Evolutionary conservation across 1,140 invertebrate species (phyloP), one percentile per base, ranked within the genome.

Genomic region (Formica selysi): DNA sequence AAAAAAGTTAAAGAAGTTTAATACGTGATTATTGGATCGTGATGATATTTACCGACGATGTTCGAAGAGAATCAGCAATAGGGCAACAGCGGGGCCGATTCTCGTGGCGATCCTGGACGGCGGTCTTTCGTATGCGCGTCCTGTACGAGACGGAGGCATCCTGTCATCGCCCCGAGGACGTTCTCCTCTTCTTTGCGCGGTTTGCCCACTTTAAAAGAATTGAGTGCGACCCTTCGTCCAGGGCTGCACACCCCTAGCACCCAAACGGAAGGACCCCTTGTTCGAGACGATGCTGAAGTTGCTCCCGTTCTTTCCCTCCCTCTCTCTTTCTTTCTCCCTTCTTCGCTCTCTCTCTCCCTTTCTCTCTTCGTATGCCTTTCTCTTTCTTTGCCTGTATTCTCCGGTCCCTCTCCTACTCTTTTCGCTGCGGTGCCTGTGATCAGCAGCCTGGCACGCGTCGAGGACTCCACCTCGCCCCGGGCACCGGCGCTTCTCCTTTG

Each of bases 81-180:
- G 84, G 22, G 87, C 88, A 79, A 94, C 86, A 19, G 89, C 87
- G 8, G 80, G 86, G 79, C 87, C 91, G 73, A 93, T 86, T 51
- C 91, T 91, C 64, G 87, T 38, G 76, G 89, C 80, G 86, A 91
- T 89, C 89, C 91, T 92, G 71, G 91, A 89, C 80, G 90, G 91
- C 78, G 91, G 90, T 92, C 93, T 91, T 91, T 92, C 92, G 89
- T 91, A 91, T 92, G 92, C 93, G 91, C 92, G 91, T 91, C 90
- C 90, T 91, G 91, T 91, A 93, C 92, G 91, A 90, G 91, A 92
- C 91, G 94, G 88, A 93, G 93, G 94, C 94, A 95, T 95, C 91
- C 93, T 95, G 92, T 95, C 94, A 95, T 95, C 92, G 94, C 94
- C 94, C 92, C 93, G 90, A 89, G 90, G 90, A 90, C 89, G 83